These are phyloP conservation scores for Cybosia mesomella DNA, from an alignment of 2,888 invertebrate genomes.

Conservation along the genomic window DNA sequence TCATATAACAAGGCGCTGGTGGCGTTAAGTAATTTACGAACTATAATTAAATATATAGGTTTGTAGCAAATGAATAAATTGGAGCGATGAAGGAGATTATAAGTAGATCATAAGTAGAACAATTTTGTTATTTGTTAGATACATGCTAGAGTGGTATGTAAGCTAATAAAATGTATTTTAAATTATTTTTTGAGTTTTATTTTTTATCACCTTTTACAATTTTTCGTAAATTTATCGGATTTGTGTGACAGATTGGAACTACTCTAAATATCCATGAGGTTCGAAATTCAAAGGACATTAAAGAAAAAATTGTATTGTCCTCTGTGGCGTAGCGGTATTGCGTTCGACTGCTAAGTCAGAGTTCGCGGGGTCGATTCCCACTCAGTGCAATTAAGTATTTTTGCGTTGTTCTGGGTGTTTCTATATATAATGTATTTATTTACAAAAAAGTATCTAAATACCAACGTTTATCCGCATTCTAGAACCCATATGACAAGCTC, in stretches of 20 bases:
- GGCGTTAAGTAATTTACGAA: constrained; percentile 17
- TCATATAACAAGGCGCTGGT: constrained; percentile 35
- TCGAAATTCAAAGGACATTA: no score
- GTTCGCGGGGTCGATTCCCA: no score
- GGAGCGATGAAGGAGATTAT: constrained; percentile 41
- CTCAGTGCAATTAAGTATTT: no score
- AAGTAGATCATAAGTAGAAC: constrained; percentile 70
- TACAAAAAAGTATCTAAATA: no score
- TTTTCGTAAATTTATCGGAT: background rate
- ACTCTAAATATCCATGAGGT: background rate
- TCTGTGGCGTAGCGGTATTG: no score
- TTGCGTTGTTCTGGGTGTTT: no score
- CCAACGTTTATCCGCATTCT: no score
- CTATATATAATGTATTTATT: no score
- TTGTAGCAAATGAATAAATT: constrained; percentile 38
- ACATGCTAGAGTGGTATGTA: constrained; percentile 65
- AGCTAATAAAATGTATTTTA: constrained; percentile 68
- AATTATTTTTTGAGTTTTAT: constrained; percentile 27
- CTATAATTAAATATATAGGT: constrained; percentile 10
- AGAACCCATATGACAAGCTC: no score
- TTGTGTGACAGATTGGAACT: background rate
- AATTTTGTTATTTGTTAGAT: constrained; percentile 78
- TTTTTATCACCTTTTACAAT: constrained; percentile 7
- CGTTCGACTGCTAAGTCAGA: no score
- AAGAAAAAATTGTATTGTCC: no score